Evolutionary conservation across 2,888 invertebrate species (phyloP).

Genomic region (Phlogophora meticulosa): DNA sequence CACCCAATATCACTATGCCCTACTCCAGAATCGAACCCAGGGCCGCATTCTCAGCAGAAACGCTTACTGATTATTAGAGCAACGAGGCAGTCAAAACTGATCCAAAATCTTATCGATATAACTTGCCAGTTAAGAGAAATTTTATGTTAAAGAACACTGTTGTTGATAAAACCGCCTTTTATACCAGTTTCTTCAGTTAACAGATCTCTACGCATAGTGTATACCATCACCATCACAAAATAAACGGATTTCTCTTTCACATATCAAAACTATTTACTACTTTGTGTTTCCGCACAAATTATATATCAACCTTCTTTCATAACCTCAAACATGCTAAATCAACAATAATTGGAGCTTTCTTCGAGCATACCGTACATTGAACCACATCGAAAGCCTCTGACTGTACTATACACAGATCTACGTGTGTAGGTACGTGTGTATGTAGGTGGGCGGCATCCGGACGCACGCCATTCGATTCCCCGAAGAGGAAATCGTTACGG

Average conservation of each 20-base stretch:
- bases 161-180: too few species aligned
- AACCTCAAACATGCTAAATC: conserved; percentile 40
- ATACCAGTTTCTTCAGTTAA: too few species aligned
- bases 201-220: too few species aligned
- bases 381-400: conserved; percentile 56
- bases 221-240: neutral
- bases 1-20: too few species aligned
- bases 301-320: conserved; percentile 11
- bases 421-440: conserved; percentile 60
- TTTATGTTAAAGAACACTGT: too few species aligned
- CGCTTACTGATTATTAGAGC: too few species aligned
- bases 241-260: neutral
- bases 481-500: conserved; percentile 91
- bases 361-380: conserved; percentile 57
- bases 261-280: conserved; percentile 16
- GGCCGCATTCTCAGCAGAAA: too few species aligned
- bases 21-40: too few species aligned
- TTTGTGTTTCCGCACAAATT: conserved; percentile 15
- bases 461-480: conserved; percentile 90
- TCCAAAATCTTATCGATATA: too few species aligned
- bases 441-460: conserved; percentile 83
- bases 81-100: too few species aligned
- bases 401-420: conserved; percentile 53
- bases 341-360: conserved; percentile 62
- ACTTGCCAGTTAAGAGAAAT: too few species aligned